These are phyloP conservation scores for Orientallactaga bullata DNA, from an alignment of 2,113 vertebrate species.

Conservation along the genomic window DNA sequence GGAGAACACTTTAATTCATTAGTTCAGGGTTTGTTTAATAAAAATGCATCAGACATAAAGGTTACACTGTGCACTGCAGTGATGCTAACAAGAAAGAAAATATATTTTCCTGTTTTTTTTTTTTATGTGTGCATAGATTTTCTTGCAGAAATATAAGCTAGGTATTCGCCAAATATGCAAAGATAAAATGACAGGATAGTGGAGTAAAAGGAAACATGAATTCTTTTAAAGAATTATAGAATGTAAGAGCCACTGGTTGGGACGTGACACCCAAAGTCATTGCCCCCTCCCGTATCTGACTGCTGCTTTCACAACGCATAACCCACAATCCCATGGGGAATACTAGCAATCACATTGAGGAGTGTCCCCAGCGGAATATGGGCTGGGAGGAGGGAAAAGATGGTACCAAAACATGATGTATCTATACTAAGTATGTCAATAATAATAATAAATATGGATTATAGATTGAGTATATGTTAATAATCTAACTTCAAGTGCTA, in stretches of 20 bases:
- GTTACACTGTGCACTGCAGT: neutral
- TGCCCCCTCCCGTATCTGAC: too few species aligned
- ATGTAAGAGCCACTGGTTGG: too few species aligned
- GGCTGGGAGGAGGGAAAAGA: too few species aligned
- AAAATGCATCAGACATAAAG: neutral
- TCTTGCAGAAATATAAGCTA: slow-evolving; percentile 33
- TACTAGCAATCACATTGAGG: too few species aligned
- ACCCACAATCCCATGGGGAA: too few species aligned
- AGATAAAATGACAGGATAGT: slow-evolving; percentile 38
- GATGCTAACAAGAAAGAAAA: neutral
- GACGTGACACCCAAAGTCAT: too few species aligned
- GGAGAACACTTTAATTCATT: neutral
- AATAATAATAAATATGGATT: neutral
- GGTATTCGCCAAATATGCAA: neutral
- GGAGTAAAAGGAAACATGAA: slow-evolving; percentile 30
- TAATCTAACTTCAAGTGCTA: neutral
- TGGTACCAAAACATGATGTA: too few species aligned
- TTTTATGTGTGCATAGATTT: neutral
- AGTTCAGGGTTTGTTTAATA: slow-evolving; percentile 19
- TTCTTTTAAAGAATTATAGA: slow-evolving; percentile 26
- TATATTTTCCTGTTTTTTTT: neutral
- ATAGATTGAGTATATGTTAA: neutral
- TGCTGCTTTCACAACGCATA: too few species aligned
- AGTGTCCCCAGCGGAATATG: too few species aligned
- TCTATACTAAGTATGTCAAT: too few species aligned